phyloP scores from a whole-genome alignment of 2,888 invertebrate genomes.

The Drosophila suboccidentalis region DNA sequence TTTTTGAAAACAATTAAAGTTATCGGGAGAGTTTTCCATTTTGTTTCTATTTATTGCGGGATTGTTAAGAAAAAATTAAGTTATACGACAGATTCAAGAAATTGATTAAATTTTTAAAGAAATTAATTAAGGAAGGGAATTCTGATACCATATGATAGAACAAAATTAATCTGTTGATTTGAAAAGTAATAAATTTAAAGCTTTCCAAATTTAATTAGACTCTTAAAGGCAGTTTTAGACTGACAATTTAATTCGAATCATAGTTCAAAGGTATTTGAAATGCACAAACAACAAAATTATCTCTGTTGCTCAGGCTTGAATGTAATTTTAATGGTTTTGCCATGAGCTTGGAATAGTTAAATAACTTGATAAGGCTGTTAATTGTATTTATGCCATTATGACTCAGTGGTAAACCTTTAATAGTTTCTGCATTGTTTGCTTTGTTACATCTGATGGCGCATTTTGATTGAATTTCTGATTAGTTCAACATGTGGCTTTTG shows the following conservation, averaged over 20 bases:
- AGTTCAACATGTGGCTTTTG: conserved; percentile 72
- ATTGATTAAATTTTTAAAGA: neutral
- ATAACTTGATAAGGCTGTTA: conserved; percentile 23
- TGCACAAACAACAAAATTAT: neutral
- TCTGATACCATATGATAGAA: too few relatives aligned
- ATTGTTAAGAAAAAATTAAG: neutral
- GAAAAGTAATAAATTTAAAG: too few relatives aligned
- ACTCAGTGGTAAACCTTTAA: conserved; percentile 20
- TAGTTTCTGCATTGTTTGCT: conserved; percentile 37
- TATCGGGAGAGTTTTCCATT: too few relatives aligned
- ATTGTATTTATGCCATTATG: conserved; percentile 16
- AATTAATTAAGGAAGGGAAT: too few relatives aligned
- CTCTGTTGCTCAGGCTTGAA: neutral
- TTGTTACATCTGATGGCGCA: conserved; percentile 52
- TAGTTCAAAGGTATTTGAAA: neutral
- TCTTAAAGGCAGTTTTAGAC: neutral
- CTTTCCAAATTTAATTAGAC: too few relatives aligned
- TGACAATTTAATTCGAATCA: neutral
- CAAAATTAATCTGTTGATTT: too few relatives aligned
- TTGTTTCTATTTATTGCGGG: too few relatives aligned
- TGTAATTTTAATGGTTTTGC: neutral
- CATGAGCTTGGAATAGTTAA: neutral
- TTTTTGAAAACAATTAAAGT: too few relatives aligned
- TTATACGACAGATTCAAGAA: too few relatives aligned
- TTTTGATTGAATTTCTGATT: conserved; percentile 79